phyloP scores from a whole-genome alignment of 2,888 invertebrate genomes.

The Xanthorhoe spadicearia region DNA sequence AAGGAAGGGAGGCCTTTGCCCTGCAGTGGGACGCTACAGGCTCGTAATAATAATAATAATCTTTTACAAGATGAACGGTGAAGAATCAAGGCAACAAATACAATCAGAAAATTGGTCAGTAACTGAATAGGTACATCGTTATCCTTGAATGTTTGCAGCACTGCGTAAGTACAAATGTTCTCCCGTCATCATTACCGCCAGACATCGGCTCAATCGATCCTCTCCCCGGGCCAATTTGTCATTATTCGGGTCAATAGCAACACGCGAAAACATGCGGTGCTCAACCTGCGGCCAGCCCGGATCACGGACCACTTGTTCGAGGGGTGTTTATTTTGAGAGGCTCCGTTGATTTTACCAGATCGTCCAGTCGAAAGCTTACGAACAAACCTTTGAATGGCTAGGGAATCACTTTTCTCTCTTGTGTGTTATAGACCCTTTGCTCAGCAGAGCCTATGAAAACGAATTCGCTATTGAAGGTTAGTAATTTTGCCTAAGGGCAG shows the following conservation, averaged over 20 bases:
- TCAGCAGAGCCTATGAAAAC: not conserved
- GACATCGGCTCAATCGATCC: slow-evolving; percentile 39
- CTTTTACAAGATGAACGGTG: too few relatives aligned
- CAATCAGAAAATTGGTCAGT: not conserved
- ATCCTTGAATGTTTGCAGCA: slow-evolving; percentile 5
- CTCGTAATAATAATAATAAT: too few relatives aligned
- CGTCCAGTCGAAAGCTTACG: not conserved
- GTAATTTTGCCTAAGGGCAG: not conserved
- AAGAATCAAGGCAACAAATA: not conserved
- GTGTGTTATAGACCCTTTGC: not conserved
- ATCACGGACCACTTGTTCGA: slow-evolving; percentile 19
- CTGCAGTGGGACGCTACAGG: too few relatives aligned
- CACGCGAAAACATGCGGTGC: slow-evolving; percentile 30
- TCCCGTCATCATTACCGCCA: slow-evolving; percentile 39
- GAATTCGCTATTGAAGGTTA: not conserved
- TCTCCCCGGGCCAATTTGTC: slow-evolving; percentile 38
- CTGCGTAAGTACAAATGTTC: slow-evolving; percentile 20
- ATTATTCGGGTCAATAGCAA: slow-evolving; percentile 41
- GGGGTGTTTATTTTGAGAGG: slow-evolving; percentile 11
- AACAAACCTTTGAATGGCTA: slow-evolving; percentile 1
- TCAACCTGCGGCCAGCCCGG: slow-evolving; percentile 7
- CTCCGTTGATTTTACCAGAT: slow-evolving; percentile 6
- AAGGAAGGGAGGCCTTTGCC: too few relatives aligned
- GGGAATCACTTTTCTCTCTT: not conserved
- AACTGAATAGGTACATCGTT: not conserved